Evolutionary conservation across 2,113 vertebrate species (phyloP).

Genomic region (Seriola dumerili): DNA sequence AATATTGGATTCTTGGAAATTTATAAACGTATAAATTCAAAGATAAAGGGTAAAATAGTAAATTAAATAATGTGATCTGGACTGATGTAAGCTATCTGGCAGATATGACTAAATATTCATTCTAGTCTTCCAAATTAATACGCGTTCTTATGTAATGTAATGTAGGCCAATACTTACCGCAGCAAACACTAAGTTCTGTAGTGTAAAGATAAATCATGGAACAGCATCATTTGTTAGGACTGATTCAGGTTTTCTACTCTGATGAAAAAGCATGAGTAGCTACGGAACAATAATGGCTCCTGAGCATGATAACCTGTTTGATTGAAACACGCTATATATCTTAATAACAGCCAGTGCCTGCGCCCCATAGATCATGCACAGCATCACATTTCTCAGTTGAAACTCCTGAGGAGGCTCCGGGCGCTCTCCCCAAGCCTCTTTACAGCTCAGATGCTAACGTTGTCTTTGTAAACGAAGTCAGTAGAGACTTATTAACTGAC

Average conservation of each 20-base stretch:
- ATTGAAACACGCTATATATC: slow-evolving; percentile 64
- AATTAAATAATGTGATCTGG: neutral
- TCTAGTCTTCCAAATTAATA: neutral
- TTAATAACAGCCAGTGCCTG: slow-evolving; percentile 49
- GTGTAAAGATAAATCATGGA: neutral
- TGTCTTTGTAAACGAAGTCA: slow-evolving; percentile 62
- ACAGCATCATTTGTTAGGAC: neutral
- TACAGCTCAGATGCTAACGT: slow-evolving; percentile 52
- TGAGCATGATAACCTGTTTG: slow-evolving; percentile 49
- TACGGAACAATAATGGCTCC: slow-evolving; percentile 16
- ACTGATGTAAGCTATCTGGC: neutral
- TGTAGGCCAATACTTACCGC: neutral
- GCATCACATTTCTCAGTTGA: slow-evolving; percentile 54
- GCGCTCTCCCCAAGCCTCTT: slow-evolving; percentile 55
- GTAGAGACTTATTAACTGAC: slow-evolving; percentile 52
- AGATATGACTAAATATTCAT: neutral
- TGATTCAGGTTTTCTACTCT: neutral
- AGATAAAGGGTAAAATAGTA: neutral
- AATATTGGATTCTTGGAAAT: too few species aligned
- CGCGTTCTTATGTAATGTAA: neutral
- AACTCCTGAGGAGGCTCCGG: slow-evolving; percentile 38
- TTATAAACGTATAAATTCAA: too few species aligned
- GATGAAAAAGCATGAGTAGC: slow-evolving; percentile 6
- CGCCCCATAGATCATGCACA: slow-evolving; percentile 37
- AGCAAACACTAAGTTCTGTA: neutral